Evolutionary conservation across 2,797 vertebrate species (phyloP), one percentile per base, ranked within the genome.

Genomic region (Labeo calbasu): DNA sequence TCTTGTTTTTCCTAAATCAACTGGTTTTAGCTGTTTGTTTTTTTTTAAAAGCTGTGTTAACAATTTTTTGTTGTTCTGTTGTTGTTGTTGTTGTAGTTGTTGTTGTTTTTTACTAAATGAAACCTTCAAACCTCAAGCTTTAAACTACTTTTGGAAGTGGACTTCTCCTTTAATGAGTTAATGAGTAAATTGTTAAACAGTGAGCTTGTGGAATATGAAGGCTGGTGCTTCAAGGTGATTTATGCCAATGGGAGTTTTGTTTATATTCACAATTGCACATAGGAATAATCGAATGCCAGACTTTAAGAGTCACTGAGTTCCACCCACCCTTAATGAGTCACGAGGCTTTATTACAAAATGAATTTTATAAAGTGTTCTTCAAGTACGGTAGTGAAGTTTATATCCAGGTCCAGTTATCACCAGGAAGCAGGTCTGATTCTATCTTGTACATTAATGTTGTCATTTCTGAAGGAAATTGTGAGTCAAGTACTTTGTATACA

Each of bases 361-460:
- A 10, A 13, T 73, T 25, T 63, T 51, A 14, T 48, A 68, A 77
- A 80, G 77, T 51, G 59, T 46, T 53, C 23, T 59, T 61, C 32
- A 65, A 82, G 43, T 75, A 9, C 59, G 61, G 51, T 50, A 76
- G 50, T 79, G 19, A 72, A 23, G 32, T 84, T 66, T 76, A 68
- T 36, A 71, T 79, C 61, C 72, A 71, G 72, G 19, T 66, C 43
- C 51, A 75, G 51, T 72, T 75, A 82, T 86, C 79, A 13, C 55
- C 46, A 77, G 87, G 85, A 79, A 76, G 61, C 87, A 79, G 73
- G 53, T 63, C n/a, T 25, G 70, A 61, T 69, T 59, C 9, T 36
- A 53, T 59, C 53, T 79, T 76, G 40, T 80, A 50, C 68, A 77
- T 77, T 82, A 71, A 79, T 82, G 59, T 46, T 84, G 70, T 66